A percentile compares a stretch with the other conserved stretches of the same genome.
These are phyloP conservation scores for Mustela erminea DNA, from an alignment of 2,797 vertebrate species.

Conservation along the genomic window DNA sequence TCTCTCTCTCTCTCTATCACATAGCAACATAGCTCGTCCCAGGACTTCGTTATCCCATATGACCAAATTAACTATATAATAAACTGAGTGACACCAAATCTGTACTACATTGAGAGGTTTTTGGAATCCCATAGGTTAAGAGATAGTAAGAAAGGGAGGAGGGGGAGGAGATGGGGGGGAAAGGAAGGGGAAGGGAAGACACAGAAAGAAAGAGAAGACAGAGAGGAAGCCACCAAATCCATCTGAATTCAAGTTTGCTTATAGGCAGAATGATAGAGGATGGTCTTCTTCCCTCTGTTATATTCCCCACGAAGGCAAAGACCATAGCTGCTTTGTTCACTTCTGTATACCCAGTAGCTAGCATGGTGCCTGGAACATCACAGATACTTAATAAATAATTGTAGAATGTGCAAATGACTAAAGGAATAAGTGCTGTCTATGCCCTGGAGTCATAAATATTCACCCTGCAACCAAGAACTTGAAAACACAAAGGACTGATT, in stretches of 20 bases:
- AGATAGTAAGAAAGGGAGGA: not conserved
- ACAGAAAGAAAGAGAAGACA: not conserved
- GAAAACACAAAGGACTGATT: conserved; percentile 49
- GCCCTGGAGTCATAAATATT: conserved; percentile 66
- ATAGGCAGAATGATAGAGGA: not conserved
- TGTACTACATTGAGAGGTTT: conserved; percentile 34
- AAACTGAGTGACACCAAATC: conserved; percentile 15
- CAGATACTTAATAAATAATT: conserved; percentile 45
- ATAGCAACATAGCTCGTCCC: not conserved
- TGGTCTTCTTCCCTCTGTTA: not conserved
- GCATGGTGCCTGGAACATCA: not conserved
- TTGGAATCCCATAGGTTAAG: not conserved
- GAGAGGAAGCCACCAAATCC: not conserved
- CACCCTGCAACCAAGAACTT: conserved; percentile 42
- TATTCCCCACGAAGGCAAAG: not conserved
- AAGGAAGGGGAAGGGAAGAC: not conserved
- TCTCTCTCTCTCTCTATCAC: not conserved
- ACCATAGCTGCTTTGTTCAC: not conserved
- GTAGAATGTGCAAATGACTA: conserved; percentile 25
- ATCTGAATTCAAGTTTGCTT: not conserved
- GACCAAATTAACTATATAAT: conserved; percentile 33
- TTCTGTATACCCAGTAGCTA: not conserved
- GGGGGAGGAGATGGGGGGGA: not conserved
- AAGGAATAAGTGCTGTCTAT: not conserved
- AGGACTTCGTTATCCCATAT: conserved; percentile 4